Percentiles rank a stretch among this genome's conserved stretches.
phyloP scores from a whole-genome alignment of 2,113 vertebrate genomes.

The Isurus oxyrinchus region DNA sequence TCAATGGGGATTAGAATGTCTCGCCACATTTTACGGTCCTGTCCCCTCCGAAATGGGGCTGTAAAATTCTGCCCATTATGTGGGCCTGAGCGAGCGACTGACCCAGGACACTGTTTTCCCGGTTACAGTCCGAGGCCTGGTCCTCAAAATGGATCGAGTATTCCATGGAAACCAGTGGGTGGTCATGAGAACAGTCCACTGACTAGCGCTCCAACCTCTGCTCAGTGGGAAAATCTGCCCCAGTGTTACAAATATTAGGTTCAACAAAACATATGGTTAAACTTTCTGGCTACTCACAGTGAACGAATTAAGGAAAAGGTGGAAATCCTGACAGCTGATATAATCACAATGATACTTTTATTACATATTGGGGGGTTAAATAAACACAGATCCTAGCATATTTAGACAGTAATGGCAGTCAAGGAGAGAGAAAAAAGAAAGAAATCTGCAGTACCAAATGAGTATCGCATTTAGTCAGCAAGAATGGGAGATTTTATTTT shows the following conservation, averaged over 20 bases:
- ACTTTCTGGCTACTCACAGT: not conserved
- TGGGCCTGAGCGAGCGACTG: not conserved
- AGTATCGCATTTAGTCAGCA: not conserved
- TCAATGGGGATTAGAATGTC: too few relatives aligned
- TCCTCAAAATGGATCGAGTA: too few relatives aligned
- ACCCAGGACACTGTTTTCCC: not conserved
- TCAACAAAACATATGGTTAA: not conserved
- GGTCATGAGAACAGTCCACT: not conserved
- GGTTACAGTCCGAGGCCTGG: not conserved
- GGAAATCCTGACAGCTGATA: not conserved
- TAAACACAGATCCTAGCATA: not conserved
- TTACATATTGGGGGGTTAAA: not conserved
- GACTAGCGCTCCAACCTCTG: not conserved
- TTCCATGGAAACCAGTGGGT: not conserved
- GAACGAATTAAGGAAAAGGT: not conserved
- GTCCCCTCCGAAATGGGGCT: too few relatives aligned
- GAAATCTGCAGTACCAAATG: not conserved
- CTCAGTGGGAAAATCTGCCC: not conserved
- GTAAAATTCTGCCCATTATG: too few relatives aligned
- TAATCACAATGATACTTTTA: not conserved
- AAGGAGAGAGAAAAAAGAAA: not conserved
- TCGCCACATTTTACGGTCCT: too few relatives aligned
- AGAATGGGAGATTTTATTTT: not conserved
- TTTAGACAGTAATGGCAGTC: not conserved
- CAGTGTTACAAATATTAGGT: not conserved